These are phyloP conservation scores for Henricia sp. DNA, from an alignment of 53 echinoderm and acorn worm genomes.

Conservation along the genomic window DNA sequence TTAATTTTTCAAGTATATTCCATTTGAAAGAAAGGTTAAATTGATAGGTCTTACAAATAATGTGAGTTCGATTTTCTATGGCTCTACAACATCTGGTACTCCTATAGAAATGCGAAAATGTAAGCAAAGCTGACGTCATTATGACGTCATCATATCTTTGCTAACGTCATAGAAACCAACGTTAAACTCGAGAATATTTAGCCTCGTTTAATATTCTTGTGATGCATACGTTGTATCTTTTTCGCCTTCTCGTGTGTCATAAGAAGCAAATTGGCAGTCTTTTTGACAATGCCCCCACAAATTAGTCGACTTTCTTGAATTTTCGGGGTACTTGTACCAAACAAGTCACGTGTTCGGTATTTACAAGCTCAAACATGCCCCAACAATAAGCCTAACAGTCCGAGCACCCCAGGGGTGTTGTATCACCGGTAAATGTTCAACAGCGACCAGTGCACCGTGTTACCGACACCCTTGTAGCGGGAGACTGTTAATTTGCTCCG, in stretches of 20 bases:
- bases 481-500: conserved; percentile 24
- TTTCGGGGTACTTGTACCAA: neutral
- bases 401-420: neutral
- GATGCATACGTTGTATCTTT: neutral
- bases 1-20: no score
- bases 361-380: neutral
- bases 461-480: conserved; percentile 28
- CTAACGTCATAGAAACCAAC: no score
- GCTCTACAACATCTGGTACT: no score
- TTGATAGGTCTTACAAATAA: no score
- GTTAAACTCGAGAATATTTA: neutral
- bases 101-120: no score
- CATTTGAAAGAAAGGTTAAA: no score
- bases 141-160: no score
- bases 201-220: neutral
- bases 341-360: neutral
- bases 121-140: no score
- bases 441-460: neutral
- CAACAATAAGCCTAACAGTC: neutral
- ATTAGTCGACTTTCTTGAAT: neutral
- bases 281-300: neutral
- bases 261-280: neutral
- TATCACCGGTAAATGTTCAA: conserved; percentile 6
- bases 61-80: no score
- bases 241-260: neutral